Base-by-base conservation (phyloP, 2,888 invertebrate species). In the Torymus texanus region DNA sequence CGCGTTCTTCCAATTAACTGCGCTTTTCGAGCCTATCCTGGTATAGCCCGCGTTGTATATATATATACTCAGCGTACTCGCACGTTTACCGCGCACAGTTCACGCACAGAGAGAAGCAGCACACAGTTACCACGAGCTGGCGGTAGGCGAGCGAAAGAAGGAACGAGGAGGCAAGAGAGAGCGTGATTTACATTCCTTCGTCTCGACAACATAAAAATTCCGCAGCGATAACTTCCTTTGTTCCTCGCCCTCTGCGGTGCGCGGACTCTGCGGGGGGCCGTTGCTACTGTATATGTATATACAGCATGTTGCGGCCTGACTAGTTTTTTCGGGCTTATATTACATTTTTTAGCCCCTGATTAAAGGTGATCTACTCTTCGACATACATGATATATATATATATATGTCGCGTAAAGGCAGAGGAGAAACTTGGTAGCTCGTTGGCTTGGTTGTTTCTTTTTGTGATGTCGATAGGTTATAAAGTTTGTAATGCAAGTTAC, bases 201-300 rank as follows among this genome's bases (percentile, higher is more conserved):
- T 87, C 86, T 88, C 85, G 86, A 83, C 84, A 87, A 86, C 87
- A 88, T 88, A 89, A 90, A 89, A 90, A 89, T 90, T 88, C 89
- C 88, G 85, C 85, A 84, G 85, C 87, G 86, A 88, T 88, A 89
- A 89, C 88, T 89, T 88, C 87, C 87, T 89, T 89, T 89, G 88
- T 89, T 89, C 87, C 86, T 85, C 85, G 41, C 41, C 87, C 88
- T 86, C 86, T 92, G 91, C 87, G 90, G 90, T 56, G 72, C 90
- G 83, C 91, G 91, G 91, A 92, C 91, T 92, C 92, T 89, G 90
- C 88, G 92, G 92, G 92, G 92, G 92, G 92, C 92, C 92, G 91
- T 91, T 41, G 41, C 41, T 41, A 91, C 91, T 84, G 5, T 71
- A 11, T 63, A 61, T 51, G 41, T 70, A 24, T 73, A 24, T 14